Percentiles rank a stretch among this genome's conserved stretches.
These are phyloP conservation scores for Carapus acus DNA, from an alignment of 2,797 vertebrate genomes.

Conservation along the genomic window DNA sequence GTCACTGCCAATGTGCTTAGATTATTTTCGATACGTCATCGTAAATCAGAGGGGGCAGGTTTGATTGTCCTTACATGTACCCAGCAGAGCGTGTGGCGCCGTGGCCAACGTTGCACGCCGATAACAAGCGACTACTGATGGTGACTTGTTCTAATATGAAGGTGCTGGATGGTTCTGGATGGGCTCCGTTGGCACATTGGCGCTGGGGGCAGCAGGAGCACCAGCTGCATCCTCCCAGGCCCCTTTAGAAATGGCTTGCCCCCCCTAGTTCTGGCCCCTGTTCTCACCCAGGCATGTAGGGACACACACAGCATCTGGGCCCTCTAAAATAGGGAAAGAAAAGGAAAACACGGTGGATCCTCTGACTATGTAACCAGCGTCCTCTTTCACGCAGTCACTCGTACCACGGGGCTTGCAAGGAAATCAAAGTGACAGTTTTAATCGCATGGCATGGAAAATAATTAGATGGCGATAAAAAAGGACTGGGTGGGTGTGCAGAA, in stretches of 20 bases:
- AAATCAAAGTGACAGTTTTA: constrained; percentile 59
- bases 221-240: constrained; percentile 63
- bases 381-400: constrained; percentile 28
- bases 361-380: constrained; percentile 25
- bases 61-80: constrained; percentile 15
- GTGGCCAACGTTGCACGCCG: constrained; percentile 3
- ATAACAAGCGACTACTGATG: constrained; percentile 16
- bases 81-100: constrained; percentile 8
- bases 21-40: neutral
- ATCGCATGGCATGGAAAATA: constrained; percentile 57
- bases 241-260: constrained; percentile 59
- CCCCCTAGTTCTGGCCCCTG: constrained; percentile 40
- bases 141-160: constrained; percentile 47
- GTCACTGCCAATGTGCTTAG: no score
- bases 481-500: constrained; percentile 25
- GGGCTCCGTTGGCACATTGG: constrained; percentile 45
- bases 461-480: constrained; percentile 52
- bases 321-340: constrained; percentile 30
- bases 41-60: neutral
- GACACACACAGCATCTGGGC: constrained; percentile 3
- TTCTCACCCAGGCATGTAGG: constrained; percentile 32
- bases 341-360: constrained; percentile 25
- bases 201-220: constrained; percentile 50
- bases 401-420: constrained; percentile 30
- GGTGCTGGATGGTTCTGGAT: constrained; percentile 55